phyloP scores from a whole-genome alignment of 2,113 vertebrate genomes.

The Meriones unguiculatus region DNA sequence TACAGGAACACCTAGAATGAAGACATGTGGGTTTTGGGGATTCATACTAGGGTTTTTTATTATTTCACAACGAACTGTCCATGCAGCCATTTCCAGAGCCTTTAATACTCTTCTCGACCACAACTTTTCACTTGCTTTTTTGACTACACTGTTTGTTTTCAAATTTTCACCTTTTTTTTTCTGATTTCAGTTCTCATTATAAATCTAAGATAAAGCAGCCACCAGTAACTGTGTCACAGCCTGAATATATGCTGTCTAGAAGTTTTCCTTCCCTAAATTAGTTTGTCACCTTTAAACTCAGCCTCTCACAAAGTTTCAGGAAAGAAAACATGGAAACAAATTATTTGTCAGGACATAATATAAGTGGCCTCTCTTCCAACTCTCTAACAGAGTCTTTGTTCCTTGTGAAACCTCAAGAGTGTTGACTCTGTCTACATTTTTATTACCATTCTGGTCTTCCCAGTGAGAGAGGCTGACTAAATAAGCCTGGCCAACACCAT shows the following conservation, averaged over 20 bases:
- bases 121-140: neutral
- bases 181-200: neutral
- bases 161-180: neutral
- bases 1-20: neutral
- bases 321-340: neutral
- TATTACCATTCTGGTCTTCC: neutral
- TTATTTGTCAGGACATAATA: neutral
- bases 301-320: neutral
- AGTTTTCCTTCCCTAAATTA: neutral
- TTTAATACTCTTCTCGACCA: neutral
- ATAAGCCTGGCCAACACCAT: too few species aligned
- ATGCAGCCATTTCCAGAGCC: neutral
- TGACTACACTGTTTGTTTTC: neutral
- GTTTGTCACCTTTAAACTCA: neutral
- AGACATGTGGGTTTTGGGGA: neutral
- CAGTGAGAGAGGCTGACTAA: too few species aligned
- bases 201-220: neutral
- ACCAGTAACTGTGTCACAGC: neutral
- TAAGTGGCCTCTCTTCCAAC: neutral
- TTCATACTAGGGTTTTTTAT: neutral
- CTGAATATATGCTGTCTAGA: neutral
- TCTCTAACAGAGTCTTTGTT: neutral
- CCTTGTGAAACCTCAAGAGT: neutral
- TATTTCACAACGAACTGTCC: neutral
- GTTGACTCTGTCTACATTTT: neutral